Conservation (phyloP, 2,888 invertebrate genomes). For the Troides oblongomaculatus region DNA sequence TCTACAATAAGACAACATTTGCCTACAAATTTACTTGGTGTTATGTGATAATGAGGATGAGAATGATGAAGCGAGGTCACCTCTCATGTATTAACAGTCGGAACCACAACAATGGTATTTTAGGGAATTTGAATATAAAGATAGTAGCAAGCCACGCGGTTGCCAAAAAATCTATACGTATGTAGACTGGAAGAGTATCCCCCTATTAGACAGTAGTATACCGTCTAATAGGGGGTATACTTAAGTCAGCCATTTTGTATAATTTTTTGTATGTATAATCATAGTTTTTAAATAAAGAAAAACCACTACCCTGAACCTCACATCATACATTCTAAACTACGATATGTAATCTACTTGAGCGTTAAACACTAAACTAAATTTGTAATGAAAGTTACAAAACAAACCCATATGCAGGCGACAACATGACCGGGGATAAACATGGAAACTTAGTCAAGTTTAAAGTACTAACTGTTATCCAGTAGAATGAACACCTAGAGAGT, state of each 20-base stretch:
- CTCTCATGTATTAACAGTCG: neutral
- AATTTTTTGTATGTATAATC: too few relatives aligned
- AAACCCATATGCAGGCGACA: neutral
- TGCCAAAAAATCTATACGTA: neutral
- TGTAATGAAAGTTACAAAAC: neutral
- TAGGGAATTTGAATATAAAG: too few relatives aligned
- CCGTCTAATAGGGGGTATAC: too few relatives aligned
- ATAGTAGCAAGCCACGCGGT: neutral
- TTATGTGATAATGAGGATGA: neutral
- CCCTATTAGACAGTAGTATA: too few relatives aligned
- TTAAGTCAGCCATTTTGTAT: too few relatives aligned
- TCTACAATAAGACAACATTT: neutral
- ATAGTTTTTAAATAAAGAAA: too few relatives aligned
- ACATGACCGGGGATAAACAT: neutral
- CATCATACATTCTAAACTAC: neutral
- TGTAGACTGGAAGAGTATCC: too few relatives aligned
- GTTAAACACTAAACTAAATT: neutral
- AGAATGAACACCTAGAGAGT: neutral
- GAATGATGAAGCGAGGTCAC: neutral
- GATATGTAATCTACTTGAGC: neutral
- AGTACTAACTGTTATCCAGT: neutral
- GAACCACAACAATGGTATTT: neutral
- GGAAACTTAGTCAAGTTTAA: neutral
- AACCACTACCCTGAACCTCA: too few relatives aligned
- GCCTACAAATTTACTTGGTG: neutral